Percentiles rank a stretch among this genome's conserved stretches.
Evolutionary conservation across 2,113 vertebrate species (phyloP).

Genomic region (Leptocoma aspasia): DNA sequence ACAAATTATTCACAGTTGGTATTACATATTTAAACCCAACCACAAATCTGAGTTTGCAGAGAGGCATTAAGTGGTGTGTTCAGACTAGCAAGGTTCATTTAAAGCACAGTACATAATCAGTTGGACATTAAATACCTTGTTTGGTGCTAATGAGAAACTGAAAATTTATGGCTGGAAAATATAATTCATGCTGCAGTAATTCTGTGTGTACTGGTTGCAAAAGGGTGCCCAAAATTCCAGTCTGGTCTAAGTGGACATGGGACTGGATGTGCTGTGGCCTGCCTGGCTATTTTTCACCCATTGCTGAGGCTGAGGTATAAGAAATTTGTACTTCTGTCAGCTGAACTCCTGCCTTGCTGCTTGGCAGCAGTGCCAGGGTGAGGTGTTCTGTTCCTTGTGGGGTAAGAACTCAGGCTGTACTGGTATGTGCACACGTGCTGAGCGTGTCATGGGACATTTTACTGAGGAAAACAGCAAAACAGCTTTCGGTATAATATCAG

Average conservation of each 20-base stretch:
- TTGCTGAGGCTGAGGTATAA: not conserved
- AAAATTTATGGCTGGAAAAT: slow-evolving; percentile 30
- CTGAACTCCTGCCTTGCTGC: not conserved
- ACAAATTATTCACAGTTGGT: not conserved
- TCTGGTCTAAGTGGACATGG: not conserved
- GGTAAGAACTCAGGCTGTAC: not conserved
- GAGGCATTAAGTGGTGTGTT: not conserved
- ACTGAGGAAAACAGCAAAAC: not conserved
- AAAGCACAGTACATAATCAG: not conserved
- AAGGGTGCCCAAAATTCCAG: not conserved
- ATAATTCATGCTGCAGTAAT: not conserved
- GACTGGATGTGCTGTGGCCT: not conserved
- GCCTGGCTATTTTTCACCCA: not conserved
- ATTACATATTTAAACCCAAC: not conserved
- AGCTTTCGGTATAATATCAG: not conserved
- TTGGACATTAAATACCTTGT: not conserved
- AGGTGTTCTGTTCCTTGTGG: not conserved
- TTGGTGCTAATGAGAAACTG: not conserved
- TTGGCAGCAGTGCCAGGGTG: not conserved
- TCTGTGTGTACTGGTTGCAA: not conserved
- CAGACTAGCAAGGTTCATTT: not conserved
- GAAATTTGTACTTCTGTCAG: not conserved
- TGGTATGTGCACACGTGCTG: rapidly evolving
- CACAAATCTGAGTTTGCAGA: not conserved
- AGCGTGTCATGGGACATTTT: not conserved